Evolutionary conservation across 2,797 vertebrate species (phyloP), one percentile per base, ranked within the genome.

Genomic region (Acestrorhynchus altus): DNA sequence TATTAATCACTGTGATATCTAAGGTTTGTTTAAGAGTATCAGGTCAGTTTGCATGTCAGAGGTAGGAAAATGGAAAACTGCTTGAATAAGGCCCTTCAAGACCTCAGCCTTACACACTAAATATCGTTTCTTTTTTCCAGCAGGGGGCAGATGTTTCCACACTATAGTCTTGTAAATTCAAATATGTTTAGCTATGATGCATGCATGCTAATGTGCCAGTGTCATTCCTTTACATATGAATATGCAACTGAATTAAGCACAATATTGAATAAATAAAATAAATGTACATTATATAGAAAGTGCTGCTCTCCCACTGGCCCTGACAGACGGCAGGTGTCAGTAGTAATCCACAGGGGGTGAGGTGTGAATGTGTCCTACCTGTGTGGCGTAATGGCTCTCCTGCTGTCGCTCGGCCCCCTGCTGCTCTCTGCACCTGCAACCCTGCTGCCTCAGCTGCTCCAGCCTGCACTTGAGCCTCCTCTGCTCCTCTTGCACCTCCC

Each of bases 351-450:
- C 7, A 13, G 16, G 56, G 59, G 35, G 11, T 65, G 7, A 31
- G n/a, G 56, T 72, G 39, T 15, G 40, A 24, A 22, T 28, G 13
- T 47, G 65, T 39, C 89, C 89, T 88, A 96, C 95, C 95, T 96
- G 94, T 68, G 92, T 92, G 54, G 94, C 90, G 70, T 96, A 96
- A 81, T 94, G 93, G 49, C 91, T 93, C 86, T 96, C 94, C 82
- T 92, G 95, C 78, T 92, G 90, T 71, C 91, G 91, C 74, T 94
- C 94, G 82, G 89, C 60, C 76, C 86, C 93, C 67, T 90, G 76
- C 35, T 81, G 76, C 12, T 84, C 78, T 74, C 73, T 93, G 81
- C 94, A 96, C 79, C 90, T 89, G 87, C 94, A 95, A 63, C 92
- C 93, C 39, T 94, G 93, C 81, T 93, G 94, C 90, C 94, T 94